Base-by-base conservation (phyloP, 2,888 invertebrate species). In the Cheilosia vulpina region DNA sequence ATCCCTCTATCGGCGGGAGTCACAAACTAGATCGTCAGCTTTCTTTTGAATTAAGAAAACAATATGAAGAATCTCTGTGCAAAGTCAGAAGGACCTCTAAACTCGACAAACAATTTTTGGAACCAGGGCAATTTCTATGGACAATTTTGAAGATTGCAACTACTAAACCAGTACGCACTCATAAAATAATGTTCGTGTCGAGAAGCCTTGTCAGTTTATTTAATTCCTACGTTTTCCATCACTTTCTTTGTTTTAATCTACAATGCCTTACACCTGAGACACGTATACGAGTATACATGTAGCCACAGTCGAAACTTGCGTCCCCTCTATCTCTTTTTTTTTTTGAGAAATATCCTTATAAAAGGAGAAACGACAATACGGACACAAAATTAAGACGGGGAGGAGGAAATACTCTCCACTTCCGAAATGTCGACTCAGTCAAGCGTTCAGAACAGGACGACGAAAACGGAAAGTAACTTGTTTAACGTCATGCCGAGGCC, bases 351-450 rank as follows among this genome's bases (percentile, higher is more conserved):
- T 60, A 73, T 69, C 69, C 63, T 69, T 31, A 52, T 41, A 63
- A 63, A 45, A 62, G 38, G 53, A 62, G 43, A 41, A 13, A 43
- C 52, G 15, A 43, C 31, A 34, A 50, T 68, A 68, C 41, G 52
- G 34, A 52, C 27, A 55, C 11, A 62, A 68, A 79, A 43, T 78
- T 21, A 41, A 55, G 53, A 50, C 50, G 78, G 78, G 79, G 55
- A 65, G 71, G 13, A 13, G 52, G 57, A 65, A 41, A 62, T 43
- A 62, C 68, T 85, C 81, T 77, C 66, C 76, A 85, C 85, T 85
- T 85, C 85, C 85, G 85, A 85, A 85, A 72, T 77, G 81, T 75
- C 57, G 43, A 76, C 58, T 85, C 77, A 62, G 15, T 85, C 57
- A 85, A 72, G 85, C 85, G 77, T 85, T 84, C 76, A 76, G 19